Evolutionary conservation across 2,797 vertebrate species (phyloP), one percentile per base, ranked within the genome.

Genomic region (Mormyrops attenuatus): DNA sequence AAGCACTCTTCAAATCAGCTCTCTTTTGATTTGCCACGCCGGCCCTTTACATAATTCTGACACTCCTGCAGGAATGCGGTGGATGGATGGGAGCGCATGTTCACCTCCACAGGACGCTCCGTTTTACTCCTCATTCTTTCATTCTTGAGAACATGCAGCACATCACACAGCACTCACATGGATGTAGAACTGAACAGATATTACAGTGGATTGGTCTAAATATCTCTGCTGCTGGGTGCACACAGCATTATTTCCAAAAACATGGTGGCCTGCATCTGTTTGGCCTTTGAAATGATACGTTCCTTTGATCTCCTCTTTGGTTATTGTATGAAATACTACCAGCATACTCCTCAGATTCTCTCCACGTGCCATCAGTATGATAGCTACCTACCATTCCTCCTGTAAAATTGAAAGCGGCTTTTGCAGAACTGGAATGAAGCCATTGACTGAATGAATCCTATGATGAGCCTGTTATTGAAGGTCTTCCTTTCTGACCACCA

Each of bases 381-480:
- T 69, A 69, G 66, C 30, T 69, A 34, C 66, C 30, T 69, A 69
- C 50, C 73, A 17, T 88, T 44, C 88, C 0, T 47, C 22, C 4
- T 73, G 30, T 44, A 41, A 55, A 88, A 34, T 8, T 38, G 20
- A 66, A 38, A 88, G 47, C 5, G 17, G 30, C 44, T 77, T 77
- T 88, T 53, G 22, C 49, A 53, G 60, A 47, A 52, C 15, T 34
- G 50, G 34, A 26, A 57, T n/a, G 73, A 55, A 26, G 93, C 93
- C 93, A 94, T 94, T 94, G 94, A 95, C 93, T 89, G 85, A 88
- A 89, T 89, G 94, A 92, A 92, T 94, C 92, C 93, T 93, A 94
- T 95, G 94, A 95, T 94, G 93, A 94, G 92, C 91, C 92, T 94
- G 94, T 94, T 94, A 91, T 90, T 93, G 91, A 94, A 94, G 93